Base-by-base conservation (phyloP, 2,113 vertebrate genomes). In the Cnemophilus loriae region DNA sequence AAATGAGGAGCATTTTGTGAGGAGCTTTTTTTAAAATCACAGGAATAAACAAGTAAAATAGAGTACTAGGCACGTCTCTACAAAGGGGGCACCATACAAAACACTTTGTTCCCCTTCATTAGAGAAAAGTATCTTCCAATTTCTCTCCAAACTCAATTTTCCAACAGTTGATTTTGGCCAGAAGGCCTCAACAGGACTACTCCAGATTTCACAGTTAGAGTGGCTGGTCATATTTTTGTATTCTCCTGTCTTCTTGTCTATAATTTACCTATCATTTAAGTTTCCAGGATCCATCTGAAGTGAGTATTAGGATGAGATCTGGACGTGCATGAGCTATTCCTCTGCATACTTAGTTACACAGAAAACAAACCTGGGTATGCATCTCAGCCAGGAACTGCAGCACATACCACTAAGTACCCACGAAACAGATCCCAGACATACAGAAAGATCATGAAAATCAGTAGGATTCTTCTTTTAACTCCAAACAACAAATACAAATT, bases 1-100 rank as follows among this genome's bases (percentile, higher is more conserved):
- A 87, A 91, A 93, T 0, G 24, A 96, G 55, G 24, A 93, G 50
- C 63, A 35, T 88, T 96, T 86, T 93, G 59, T 70, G 84, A 70
- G 13, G 10, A 90, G 47, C 21, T 85, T 91, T 89, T 91, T 83
- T 85, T 53, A 55, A 90, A 93, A 85, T 61, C 68, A 50, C 55
- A 94, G 49, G 59, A 94, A 90, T 84, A 91, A 96, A 96, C 74
- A 95, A 93, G 78, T 82, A 60, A 91, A 91, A 85, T 16, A 75
- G 76, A 92, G 33, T 84, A 70, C 32, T 74, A 63, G 67, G 16
- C 80, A 39, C 2, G 0, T 69, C 37, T 90, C 32, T 61, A 12
- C 64, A 67, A n/a, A 70, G 13, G 15, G 9, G 91, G 74, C 19
- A 55, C 6, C 37, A 35, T 4, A 61, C 39, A 77, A 74, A 91